phyloP scores from a whole-genome alignment of 2,797 vertebrate species.

The Odontamblyopus rebecca region DNA sequence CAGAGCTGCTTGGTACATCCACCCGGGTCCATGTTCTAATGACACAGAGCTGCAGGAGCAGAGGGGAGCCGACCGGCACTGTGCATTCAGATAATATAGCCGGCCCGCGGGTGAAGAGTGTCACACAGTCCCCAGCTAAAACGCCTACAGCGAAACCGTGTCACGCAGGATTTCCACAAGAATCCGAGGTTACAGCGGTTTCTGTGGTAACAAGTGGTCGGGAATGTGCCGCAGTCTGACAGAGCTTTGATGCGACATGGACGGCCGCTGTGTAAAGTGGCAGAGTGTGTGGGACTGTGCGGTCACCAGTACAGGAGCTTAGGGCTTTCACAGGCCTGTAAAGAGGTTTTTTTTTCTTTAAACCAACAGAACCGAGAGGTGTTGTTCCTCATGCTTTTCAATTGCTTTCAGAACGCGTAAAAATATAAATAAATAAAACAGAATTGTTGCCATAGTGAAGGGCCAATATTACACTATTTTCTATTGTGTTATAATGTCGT shows the following conservation, averaged over 20 bases:
- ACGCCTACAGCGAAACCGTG: conserved; percentile 5
- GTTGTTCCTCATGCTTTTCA: too few species aligned
- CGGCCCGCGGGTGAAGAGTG: conserved; percentile 1
- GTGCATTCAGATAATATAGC: background rate
- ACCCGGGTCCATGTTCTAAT: background rate
- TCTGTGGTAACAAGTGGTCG: conserved; percentile 2
- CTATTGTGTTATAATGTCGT: too few species aligned
- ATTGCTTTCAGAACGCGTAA: too few species aligned
- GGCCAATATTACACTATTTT: too few species aligned
- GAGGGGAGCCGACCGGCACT: background rate
- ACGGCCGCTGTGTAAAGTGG: background rate
- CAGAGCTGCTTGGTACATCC: background rate
- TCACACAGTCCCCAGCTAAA: conserved; percentile 8
- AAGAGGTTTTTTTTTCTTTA: too few species aligned
- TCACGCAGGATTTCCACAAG: background rate
- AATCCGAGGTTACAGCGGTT: background rate
- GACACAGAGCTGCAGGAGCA: background rate
- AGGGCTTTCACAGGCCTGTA: background rate
- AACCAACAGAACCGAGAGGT: too few species aligned
- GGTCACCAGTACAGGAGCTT: background rate
- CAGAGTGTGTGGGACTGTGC: background rate
- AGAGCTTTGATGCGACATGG: background rate
- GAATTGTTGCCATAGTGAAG: too few species aligned
- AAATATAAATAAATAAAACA: too few species aligned
- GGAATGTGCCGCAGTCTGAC: background rate